Conservation (phyloP, 2,113 vertebrate genomes). For the Grallaria varia region DNA sequence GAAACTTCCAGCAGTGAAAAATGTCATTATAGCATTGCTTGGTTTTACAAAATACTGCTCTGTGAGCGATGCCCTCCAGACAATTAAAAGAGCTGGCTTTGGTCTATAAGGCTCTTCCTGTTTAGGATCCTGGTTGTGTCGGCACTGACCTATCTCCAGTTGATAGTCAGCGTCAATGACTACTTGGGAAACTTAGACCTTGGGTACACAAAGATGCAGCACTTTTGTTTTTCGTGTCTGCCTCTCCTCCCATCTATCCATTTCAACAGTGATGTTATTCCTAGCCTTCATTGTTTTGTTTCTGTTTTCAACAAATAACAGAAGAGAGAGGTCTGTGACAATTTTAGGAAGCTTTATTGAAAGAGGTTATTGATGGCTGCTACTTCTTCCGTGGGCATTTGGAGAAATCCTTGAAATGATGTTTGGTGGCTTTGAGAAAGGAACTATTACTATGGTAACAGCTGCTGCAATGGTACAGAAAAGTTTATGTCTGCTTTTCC, state of each 20-base stretch:
- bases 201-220: background rate
- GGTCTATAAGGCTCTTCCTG: background rate
- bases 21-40: no score
- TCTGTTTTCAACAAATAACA: constrained; percentile 6
- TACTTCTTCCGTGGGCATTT: background rate
- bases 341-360: background rate
- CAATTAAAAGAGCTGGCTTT: background rate
- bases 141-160: background rate
- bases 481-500: background rate
- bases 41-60: background rate
- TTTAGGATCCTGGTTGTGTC: background rate
- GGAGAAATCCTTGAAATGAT: constrained; percentile 54
- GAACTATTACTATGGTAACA: constrained; percentile 59
- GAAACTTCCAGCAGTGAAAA: background rate
- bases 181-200: background rate
- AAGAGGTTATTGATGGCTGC: constrained; percentile 11
- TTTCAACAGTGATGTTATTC: constrained; percentile 8
- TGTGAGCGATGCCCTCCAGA: background rate
- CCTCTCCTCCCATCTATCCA: background rate
- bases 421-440: background rate
- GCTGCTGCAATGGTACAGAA: constrained; percentile 1
- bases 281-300: background rate
- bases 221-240: background rate
- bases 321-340: constrained; percentile 20
- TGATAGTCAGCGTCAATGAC: background rate